Conservation (phyloP, 2,888 invertebrate genomes). For the Conops quadrifasciatus region DNA sequence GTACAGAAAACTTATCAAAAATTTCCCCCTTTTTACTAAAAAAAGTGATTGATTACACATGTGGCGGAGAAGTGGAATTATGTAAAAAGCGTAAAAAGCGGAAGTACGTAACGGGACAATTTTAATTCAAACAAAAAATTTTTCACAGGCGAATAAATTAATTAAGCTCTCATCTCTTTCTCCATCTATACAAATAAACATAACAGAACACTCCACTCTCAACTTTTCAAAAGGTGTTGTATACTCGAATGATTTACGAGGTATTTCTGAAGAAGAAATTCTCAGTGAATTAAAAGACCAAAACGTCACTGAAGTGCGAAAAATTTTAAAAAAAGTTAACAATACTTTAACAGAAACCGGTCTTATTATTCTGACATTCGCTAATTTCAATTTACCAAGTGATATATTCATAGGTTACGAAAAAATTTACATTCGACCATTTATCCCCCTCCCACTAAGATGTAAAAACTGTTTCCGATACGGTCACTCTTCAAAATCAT, state of each 20-base stretch:
- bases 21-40: neutral
- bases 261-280: neutral
- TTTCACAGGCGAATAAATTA: neutral
- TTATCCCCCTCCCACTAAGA: neutral
- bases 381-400: neutral
- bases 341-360: neutral
- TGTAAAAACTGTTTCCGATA: neutral
- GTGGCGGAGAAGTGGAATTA: neutral
- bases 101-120: neutral
- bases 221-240: conserved; percentile 4
- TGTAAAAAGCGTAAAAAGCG: too few species aligned
- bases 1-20: too few species aligned
- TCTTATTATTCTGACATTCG: neutral
- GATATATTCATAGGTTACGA: neutral
- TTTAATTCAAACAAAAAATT: neutral
- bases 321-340: neutral
- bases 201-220: neutral
- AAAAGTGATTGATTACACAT: neutral
- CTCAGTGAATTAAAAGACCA: neutral
- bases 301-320: neutral
- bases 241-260: neutral
- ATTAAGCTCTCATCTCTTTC: neutral
- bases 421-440: neutral
- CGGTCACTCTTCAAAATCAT: neutral
- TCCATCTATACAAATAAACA: neutral